These are phyloP conservation scores for Parapristionchus giblindavisi DNA, from an alignment of 2,888 invertebrate species.

Conservation along the genomic window DNA sequence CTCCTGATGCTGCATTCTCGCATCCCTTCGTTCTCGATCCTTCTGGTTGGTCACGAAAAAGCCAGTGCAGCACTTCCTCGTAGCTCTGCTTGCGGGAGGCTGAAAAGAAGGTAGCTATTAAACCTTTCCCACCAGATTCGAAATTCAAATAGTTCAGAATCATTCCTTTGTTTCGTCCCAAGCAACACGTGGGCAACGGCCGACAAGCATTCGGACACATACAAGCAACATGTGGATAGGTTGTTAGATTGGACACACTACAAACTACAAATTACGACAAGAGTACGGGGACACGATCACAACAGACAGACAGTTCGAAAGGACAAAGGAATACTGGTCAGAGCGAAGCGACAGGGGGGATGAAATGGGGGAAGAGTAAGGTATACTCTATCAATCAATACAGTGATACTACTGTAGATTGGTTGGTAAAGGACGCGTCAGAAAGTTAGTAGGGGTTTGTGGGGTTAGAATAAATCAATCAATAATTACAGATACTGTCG, in stretches of 20 bases:
- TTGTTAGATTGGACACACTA: too few relatives aligned
- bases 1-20: not conserved
- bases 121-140: not conserved
- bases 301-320: not conserved
- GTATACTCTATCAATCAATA: not conserved
- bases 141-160: not conserved
- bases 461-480: constrained; percentile 2
- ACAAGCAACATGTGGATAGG: not conserved
- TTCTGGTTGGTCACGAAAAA: constrained; percentile 61
- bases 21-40: constrained; percentile 1
- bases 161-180: not conserved
- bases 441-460: constrained; percentile 1
- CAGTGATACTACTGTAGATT: constrained; percentile 9
- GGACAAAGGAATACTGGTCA: not conserved
- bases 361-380: not conserved
- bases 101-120: constrained; percentile 43
- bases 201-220: not conserved
- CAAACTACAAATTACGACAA: too few relatives aligned
- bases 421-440: constrained; percentile 19
- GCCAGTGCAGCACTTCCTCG: constrained; percentile 66
- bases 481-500: not conserved
- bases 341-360: not conserved
- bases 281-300: not conserved
- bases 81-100: constrained; percentile 58
- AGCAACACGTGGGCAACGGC: not conserved